phyloP scores from a whole-genome alignment of 2,797 vertebrate genomes.

The Enteromius fasciolatus region DNA sequence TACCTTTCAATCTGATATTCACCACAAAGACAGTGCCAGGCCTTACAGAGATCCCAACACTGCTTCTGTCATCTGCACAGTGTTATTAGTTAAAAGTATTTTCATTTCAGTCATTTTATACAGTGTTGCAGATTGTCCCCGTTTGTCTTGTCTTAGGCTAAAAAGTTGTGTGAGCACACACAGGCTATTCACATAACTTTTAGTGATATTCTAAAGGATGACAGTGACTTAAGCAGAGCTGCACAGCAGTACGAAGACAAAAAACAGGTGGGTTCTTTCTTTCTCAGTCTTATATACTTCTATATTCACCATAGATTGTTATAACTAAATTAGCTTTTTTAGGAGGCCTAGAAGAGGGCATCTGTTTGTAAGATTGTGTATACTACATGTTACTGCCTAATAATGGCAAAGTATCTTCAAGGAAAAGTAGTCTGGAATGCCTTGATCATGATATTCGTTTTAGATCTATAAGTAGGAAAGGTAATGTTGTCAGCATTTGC shows the following conservation, averaged over 20 bases:
- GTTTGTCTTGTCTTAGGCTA: conserved; percentile 66
- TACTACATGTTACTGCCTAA: not conserved
- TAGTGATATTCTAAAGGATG: conserved; percentile 60
- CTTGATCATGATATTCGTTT: conserved; percentile 8
- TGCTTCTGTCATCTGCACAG: not conserved
- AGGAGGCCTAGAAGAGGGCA: not conserved
- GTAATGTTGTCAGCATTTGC: conserved; percentile 21
- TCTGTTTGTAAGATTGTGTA: not conserved
- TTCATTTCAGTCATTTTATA: conserved; percentile 26
- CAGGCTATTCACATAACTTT: conserved; percentile 68
- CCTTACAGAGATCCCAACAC: not conserved
- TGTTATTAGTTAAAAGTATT: not conserved
- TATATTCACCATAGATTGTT: not conserved
- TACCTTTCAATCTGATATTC: not conserved
- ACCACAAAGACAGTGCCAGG: not conserved
- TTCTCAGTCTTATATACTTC: not conserved
- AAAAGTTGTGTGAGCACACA: conserved; percentile 68
- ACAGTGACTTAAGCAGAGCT: conserved; percentile 59
- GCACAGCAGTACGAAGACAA: conserved; percentile 34
- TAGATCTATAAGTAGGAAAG: conserved; percentile 25
- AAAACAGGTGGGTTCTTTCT: conserved; percentile 58
- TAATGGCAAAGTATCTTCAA: conserved; percentile 21
- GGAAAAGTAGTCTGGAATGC: conserved; percentile 20
- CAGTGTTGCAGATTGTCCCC: conserved; percentile 36
- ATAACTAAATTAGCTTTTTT: not conserved